Conservation (phyloP, 2,888 invertebrate species). For the Cistogaster globosa region DNA sequence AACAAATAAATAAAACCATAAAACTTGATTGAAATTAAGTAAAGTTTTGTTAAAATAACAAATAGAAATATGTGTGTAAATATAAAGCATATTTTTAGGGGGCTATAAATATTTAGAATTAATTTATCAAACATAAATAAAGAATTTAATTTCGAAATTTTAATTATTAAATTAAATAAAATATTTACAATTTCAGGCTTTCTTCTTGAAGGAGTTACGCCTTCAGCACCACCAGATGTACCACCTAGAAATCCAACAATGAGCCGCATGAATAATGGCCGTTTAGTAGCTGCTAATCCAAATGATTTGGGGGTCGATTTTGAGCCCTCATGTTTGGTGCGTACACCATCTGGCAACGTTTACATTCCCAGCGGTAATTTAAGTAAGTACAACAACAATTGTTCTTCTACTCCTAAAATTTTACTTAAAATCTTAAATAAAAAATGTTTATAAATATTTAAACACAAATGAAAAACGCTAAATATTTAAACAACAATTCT, state of each 20-base stretch:
- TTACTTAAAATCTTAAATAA: neutral
- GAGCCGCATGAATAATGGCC: conserved; percentile 95
- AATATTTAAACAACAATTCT: neutral
- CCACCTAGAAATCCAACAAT: conserved; percentile 95
- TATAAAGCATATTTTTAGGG: neutral
- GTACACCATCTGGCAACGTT: conserved; percentile 96
- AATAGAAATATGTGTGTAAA: neutral
- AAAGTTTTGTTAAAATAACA: neutral
- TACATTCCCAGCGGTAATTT: conserved; percentile 93
- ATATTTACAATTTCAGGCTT: conserved; percentile 86
- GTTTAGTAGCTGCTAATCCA: conserved; percentile 92
- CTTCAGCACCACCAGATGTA: conserved; percentile 91
- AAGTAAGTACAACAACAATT: conserved; percentile 83
- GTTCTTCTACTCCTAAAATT: neutral
- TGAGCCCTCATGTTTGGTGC: conserved; percentile 94
- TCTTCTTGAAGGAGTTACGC: conserved; percentile 91
- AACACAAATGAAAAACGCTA: neutral
- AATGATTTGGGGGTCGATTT: conserved; percentile 90
- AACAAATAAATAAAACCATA: neutral
- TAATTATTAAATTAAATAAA: neutral
- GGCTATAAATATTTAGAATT: neutral
- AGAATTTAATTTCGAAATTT: neutral
- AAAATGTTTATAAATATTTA: neutral
- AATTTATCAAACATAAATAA: neutral
- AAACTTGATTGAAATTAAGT: neutral